Percentiles rank a stretch among this genome's conserved stretches.
These are phyloP conservation scores for Chloropsis cyanopogon DNA, from an alignment of 2,113 vertebrate species.

Conservation along the genomic window DNA sequence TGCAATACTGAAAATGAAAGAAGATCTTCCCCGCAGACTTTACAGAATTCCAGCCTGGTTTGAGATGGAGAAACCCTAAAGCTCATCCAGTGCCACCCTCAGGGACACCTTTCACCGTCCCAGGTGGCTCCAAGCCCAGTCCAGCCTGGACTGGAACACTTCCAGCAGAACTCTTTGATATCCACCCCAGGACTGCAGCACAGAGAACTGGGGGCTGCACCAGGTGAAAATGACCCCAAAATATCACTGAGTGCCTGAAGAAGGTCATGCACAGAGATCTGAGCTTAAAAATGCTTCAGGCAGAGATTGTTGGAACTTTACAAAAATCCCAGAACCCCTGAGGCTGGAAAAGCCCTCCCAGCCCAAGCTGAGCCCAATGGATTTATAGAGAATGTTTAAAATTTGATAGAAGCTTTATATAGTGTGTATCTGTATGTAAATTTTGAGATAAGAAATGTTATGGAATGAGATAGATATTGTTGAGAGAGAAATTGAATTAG, in stretches of 20 bases:
- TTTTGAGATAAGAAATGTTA: no score
- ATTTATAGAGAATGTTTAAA: no score
- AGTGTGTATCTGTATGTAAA: no score
- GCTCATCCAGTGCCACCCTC: not conserved
- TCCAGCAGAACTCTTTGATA: not conserved
- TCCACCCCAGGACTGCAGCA: rapidly evolving
- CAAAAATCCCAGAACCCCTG: not conserved
- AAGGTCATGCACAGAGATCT: not conserved
- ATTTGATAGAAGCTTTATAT: no score
- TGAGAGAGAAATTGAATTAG: no score
- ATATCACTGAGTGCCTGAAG: not conserved
- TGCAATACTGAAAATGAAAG: not conserved
- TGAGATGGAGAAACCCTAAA: not conserved
- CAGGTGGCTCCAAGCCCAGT: not conserved
- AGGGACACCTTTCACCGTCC: not conserved
- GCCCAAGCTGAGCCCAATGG: rapidly evolving
- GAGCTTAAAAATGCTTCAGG: not conserved
- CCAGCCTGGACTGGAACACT: not conserved
- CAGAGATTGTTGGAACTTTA: not conserved
- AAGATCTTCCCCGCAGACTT: no score
- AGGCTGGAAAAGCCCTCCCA: not conserved
- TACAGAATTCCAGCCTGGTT: not conserved
- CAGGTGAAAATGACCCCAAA: not conserved
- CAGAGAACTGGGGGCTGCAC: not conserved
- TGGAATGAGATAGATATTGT: no score